Conservation (phyloP, 2,797 vertebrate genomes). For the Xiphorhynchus erythropygius region DNA sequence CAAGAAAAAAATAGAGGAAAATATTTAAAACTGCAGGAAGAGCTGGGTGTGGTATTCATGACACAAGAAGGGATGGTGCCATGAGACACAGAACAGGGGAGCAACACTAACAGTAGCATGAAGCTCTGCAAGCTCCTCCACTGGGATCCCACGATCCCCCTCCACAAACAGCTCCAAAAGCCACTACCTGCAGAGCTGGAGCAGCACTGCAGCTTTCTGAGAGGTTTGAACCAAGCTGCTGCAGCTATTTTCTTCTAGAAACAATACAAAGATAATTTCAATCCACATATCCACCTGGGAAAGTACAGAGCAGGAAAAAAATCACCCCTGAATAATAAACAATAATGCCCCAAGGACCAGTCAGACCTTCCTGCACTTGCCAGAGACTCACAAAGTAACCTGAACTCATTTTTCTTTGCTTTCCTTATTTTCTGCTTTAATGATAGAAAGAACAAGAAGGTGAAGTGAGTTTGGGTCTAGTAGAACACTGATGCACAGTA, state of each 20-base stretch:
- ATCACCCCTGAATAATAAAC: background rate
- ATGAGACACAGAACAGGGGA: rapidly evolving
- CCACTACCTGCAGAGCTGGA: background rate
- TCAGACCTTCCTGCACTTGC: background rate
- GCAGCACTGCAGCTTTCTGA: background rate
- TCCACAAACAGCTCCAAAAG: rapidly evolving
- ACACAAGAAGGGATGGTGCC: rapidly evolving
- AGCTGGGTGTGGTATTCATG: background rate
- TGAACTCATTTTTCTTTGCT: background rate
- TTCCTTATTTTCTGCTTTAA: background rate
- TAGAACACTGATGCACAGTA: background rate
- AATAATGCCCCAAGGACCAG: background rate
- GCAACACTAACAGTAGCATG: background rate
- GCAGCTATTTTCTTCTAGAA: background rate
- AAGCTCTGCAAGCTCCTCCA: background rate
- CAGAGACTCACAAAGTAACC: background rate
- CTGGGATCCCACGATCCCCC: rapidly evolving
- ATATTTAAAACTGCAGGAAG: background rate
- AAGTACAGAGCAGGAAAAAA: background rate
- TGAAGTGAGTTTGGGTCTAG: background rate
- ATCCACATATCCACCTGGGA: background rate
- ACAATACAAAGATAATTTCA: background rate
- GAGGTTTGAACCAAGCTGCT: background rate
- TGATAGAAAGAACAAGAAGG: background rate
- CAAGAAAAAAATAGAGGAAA: background rate